Base-by-base conservation (phyloP, 2,888 invertebrate species). In the Chloroclysta siterata region DNA sequence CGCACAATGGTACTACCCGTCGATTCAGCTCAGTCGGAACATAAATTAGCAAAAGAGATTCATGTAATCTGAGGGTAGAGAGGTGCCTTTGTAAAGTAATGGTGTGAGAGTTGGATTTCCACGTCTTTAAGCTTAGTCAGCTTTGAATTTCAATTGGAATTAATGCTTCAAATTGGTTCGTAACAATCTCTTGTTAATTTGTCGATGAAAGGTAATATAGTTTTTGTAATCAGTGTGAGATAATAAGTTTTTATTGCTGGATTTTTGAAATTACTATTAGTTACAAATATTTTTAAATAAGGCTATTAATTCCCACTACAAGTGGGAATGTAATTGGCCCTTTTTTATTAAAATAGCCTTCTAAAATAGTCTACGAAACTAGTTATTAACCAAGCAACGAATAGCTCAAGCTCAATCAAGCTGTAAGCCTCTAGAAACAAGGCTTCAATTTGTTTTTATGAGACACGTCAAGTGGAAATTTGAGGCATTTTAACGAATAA, bases 11-110 rank as follows among this genome's bases (percentile, higher is more conserved):
- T 60, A 52, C 55, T 46, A 51, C 52, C 44, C 44, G 47, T 62
- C 55, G 54, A 64, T 64, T 39, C 48, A 41, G 41, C 28, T 62
- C 63, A 64, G 68, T 70, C 64, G 60, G 48, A 59, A 60, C 56
- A 65, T 64, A 54, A 61, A 68, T 68, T 64, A 61, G 62, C 53
- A 53, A 66, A 39, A 53, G 44, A 14, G 48, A 59, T 56, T 61
- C 42, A 11, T 52, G 54, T 63, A 47, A 63, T 55, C 39, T 17
- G 50, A 50, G 53, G 48, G 57, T 48, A 53, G 44, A 63, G 46
- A 55, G 61, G 59, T 64, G 42, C 44, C 55, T 57, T 57, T 48
- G 57, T 46, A 22, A 29, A 53, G 53, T 57, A 57, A 57, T 57
- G 47, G 57, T 42, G 53, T 42, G 48, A 42, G 51, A 17, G 14